phyloP scores from a whole-genome alignment of 2,113 vertebrate genomes.

The Urocitellus parryii region DNA sequence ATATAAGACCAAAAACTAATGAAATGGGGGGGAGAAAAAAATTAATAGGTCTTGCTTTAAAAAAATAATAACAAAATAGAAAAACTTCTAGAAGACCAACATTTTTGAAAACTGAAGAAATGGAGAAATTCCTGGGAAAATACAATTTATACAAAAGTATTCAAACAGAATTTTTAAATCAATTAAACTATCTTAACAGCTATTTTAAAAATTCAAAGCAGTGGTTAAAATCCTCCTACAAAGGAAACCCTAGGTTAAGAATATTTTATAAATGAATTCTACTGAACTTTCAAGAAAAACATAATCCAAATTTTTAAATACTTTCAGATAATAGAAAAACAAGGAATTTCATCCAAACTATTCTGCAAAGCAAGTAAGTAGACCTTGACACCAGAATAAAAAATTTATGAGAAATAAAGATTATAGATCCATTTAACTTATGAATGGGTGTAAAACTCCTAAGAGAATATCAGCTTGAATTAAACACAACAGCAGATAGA shows the following conservation, averaged over 20 bases:
- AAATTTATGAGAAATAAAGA: slow-evolving; percentile 31
- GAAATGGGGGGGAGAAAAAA: background rate
- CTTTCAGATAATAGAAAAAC: background rate
- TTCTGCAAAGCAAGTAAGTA: slow-evolving; percentile 1
- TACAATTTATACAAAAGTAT: background rate
- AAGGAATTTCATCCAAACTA: background rate
- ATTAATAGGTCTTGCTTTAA: background rate
- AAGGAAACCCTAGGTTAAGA: background rate
- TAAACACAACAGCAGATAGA: background rate
- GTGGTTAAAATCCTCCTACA: background rate
- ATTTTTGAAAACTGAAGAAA: slow-evolving; percentile 5
- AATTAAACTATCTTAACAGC: background rate
- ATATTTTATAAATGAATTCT: background rate
- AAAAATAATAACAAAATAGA: slow-evolving; percentile 1
- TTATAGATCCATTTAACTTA: background rate
- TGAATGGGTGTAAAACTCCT: background rate
- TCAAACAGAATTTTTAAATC: background rate
- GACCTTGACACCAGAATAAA: background rate
- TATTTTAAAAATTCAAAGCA: background rate
- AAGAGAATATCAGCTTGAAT: slow-evolving; percentile 19
- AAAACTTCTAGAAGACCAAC: background rate
- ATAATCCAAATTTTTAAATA: background rate
- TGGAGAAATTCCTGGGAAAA: background rate
- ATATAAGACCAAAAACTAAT: background rate
- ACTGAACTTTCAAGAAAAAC: background rate